Base-by-base conservation (phyloP, 2,797 vertebrate genomes). In the Ptychobarbus kaznakovi region DNA sequence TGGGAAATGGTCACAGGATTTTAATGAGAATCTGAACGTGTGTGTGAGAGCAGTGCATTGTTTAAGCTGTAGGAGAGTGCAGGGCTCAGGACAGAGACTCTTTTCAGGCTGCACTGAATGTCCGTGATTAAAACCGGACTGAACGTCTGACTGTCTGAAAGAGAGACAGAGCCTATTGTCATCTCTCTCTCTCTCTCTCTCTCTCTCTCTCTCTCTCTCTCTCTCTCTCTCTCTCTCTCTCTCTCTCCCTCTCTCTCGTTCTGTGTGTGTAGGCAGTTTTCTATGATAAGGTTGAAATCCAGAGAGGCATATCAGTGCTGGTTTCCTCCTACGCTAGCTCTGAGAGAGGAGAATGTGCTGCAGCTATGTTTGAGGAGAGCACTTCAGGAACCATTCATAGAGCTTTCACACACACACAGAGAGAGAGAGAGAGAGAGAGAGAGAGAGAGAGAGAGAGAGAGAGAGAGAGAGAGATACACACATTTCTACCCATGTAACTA, bases 41-140 rank as follows among this genome's bases (percentile, higher is more conserved):
- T 81, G 63, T 35, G 75, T 58, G 72, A 40, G 58, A 63, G 82
- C 35, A 46, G n/a, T 63, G 74, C 85, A 86, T 88, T 87, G 86
- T 87, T 87, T 86, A 56, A 86, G 53, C 53, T 10, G 83, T 85
- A 80, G 83, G 83, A 85, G 83, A 80, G 78, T 77, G 25, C 35
- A 65, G 84, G 69, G 56, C 83, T 85, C 81, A 68, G 81, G 78
- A 89, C 88, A 89, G 81, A 86, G 84, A 73, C 40, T 82, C 88
- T 87, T 87, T 89, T 89, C 88, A 89, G 78, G 76, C 78, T 80
- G 76, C 10, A 15, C 73, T 89, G 84, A 89, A 89, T 87, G 84
- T 80, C 68, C 51, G 63, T 89, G 88, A 89, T 87, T 89, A 89
- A 89, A 89, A 82, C 82, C 18, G 46, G 85, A 58, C 87, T 86